Base-by-base conservation (phyloP, 2,888 invertebrate genomes). In the Linnaemya vulpina region DNA sequence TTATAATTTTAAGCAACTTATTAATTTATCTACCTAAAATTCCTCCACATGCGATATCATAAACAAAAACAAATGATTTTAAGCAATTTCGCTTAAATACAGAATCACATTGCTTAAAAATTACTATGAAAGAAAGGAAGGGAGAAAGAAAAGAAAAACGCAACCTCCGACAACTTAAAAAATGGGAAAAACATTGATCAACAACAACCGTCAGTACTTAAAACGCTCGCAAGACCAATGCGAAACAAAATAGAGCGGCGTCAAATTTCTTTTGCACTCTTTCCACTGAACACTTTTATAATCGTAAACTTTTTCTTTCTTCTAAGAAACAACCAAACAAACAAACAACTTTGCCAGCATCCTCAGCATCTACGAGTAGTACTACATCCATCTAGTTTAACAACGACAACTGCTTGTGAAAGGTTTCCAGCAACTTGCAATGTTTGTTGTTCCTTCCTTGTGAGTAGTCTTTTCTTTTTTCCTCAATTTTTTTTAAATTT, bases 181-280 rank as follows among this genome's bases (percentile, higher is more conserved):
- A 46, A 49, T 75, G 53, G 15, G 17, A 43, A 51, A 78, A 79
- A 79, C 68, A 79, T 79, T 75, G 83, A 79, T 83, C 74, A 79
- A 74, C 74, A 79, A 74, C 40, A 43, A 10, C 46, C 25, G 63
- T 62, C 76, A 43, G 38, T 70, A 43, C n/a, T n/a, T 9, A 70
- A 79, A 71, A 79, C 15, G 17, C 79, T 75, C 13, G 22, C 62
- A 75, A 81, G 81, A 60, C 79, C 84, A 84, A 30, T 77, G 73
- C 75, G 83, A 87, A 87, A 83, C 77, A 83, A 87, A 83, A 75
- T 77, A 77, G 79, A 79, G 77, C 86, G 86, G 87, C 86, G 87
- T 87, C 86, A 86, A 87, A 86, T 83, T 84, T 86, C 86, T 84
- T 87, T 86, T 87, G 82, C 84, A 67, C 25, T 77, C 40, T 38